Percentiles rank a stretch among this genome's conserved stretches.
Conservation (phyloP, 2,797 vertebrate genomes). For the Sitta carolinensis region DNA sequence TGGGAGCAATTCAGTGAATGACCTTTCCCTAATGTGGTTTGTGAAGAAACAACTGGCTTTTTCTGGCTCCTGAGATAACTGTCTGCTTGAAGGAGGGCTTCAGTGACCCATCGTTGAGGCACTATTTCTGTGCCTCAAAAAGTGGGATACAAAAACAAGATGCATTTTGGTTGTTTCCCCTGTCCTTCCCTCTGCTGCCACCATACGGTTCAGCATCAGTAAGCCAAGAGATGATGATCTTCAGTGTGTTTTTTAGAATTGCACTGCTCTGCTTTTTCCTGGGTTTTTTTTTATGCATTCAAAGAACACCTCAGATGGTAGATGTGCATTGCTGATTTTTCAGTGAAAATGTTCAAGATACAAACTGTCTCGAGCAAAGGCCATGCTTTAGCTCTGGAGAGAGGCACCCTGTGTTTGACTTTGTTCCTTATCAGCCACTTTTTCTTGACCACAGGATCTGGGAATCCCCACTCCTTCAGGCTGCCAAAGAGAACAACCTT, state of each 20-base stretch:
- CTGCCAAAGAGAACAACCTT: conserved; percentile 86
- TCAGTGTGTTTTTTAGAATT: background rate
- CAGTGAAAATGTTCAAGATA: background rate
- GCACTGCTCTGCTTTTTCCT: background rate
- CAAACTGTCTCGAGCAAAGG: background rate
- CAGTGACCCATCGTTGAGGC: background rate
- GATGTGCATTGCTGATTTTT: background rate
- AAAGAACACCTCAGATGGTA: background rate
- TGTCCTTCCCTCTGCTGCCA: conserved; percentile 18
- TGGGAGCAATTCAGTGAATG: background rate
- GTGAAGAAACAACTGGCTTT: background rate
- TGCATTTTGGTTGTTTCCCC: background rate
- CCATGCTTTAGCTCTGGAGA: background rate
- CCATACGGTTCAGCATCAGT: background rate
- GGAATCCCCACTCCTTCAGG: conserved; percentile 89
- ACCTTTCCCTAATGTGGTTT: background rate
- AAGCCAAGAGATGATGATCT: background rate
- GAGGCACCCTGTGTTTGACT: background rate
- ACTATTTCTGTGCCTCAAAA: background rate
- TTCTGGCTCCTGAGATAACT: background rate
- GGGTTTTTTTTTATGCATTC: background rate
- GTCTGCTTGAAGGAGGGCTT: background rate
- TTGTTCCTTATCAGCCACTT: background rate
- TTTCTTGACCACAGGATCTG: conserved; percentile 76
- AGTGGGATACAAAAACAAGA: background rate